Evolutionary conservation across 1,140 invertebrate genomes (phyloP), one percentile per base, ranked within the genome.

Genomic region (Brevipalpus yothersi): DNA sequence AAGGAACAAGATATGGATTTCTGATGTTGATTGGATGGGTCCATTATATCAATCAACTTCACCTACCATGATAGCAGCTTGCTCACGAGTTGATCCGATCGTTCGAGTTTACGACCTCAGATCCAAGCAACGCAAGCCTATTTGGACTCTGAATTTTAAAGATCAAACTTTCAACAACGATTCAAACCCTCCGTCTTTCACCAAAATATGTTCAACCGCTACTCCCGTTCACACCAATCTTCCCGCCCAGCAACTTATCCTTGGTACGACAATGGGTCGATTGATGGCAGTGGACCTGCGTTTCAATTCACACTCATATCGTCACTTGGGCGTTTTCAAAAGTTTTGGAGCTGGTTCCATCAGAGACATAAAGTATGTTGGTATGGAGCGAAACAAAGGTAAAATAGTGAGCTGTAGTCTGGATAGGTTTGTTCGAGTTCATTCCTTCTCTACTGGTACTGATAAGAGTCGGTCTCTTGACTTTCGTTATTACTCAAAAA

Each of bases 391-490:
- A 8, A 57, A 41, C 17, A 15, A 17, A 8, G 17, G 43, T 23
- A 64, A 64, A 60, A 43, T 64, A 1, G 47, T 63, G 2, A 62
- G 40, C n/a, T 64, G 63, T 56, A 56, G 57, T 45, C 39, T 61
- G 19, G 63, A 64, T 51, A 41, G 63, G 51, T 64, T 64, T 43
- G 58, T 64, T 11, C 51, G 61, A 5, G 41, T 64, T 12, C 63
- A 64, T 53, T 62, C 23, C 0, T 58, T 62, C 39, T n/a, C n/a
- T 2, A 63, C 56, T 15, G 63, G 45, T 19, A 4, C 61, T 0
- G 54, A 58, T 21, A 60, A 17, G 13, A 45, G n/a, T 19, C 51
- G 58, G 31, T 42, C 12, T 40, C 39, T 64, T 23, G 58, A 61
- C n/a, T 10, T 13, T 12, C 63, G 63, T n/a, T 56, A 58, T n/a